These are phyloP conservation scores for Hydropotes inermis DNA, from an alignment of 2,113 vertebrate species.

Conservation along the genomic window DNA sequence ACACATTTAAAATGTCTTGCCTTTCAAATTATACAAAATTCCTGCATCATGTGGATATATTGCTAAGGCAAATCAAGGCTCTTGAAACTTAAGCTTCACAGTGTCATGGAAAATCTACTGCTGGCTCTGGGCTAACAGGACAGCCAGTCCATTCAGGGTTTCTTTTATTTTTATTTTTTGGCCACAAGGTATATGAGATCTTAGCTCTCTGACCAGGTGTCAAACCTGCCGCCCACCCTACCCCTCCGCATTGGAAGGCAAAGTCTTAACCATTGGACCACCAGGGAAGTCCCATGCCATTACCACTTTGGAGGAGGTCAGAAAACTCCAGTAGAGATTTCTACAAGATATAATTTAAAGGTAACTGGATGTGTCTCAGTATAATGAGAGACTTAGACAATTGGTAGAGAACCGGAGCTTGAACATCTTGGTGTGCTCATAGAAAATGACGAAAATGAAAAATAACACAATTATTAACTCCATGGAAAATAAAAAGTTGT, in stretches of 20 bases:
- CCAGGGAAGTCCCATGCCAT: neutral
- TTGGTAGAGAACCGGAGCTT: neutral
- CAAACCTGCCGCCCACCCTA: neutral
- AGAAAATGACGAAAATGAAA: neutral
- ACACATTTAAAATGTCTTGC: neutral
- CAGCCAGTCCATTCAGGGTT: neutral
- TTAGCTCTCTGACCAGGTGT: neutral
- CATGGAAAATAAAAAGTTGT: neutral
- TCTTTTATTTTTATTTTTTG: neutral
- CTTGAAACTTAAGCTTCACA: neutral
- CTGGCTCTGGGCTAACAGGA: neutral
- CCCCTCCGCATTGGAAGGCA: neutral
- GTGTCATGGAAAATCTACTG: neutral
- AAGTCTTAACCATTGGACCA: neutral
- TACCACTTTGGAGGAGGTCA: neutral
- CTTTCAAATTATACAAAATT: neutral
- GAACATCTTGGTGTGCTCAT: neutral
- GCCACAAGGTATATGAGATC: neutral
- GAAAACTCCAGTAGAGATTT: neutral
- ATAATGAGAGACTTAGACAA: neutral
- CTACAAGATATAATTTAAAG: neutral
- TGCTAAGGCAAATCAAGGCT: neutral
- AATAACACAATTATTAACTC: conserved; percentile 2
- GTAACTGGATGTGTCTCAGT: neutral
- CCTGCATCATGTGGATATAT: neutral